A percentile compares a stretch with the other conserved stretches of the same genome.
Conservation (phyloP, 2,888 invertebrate species). For the Xestobium rufovillosum region DNA sequence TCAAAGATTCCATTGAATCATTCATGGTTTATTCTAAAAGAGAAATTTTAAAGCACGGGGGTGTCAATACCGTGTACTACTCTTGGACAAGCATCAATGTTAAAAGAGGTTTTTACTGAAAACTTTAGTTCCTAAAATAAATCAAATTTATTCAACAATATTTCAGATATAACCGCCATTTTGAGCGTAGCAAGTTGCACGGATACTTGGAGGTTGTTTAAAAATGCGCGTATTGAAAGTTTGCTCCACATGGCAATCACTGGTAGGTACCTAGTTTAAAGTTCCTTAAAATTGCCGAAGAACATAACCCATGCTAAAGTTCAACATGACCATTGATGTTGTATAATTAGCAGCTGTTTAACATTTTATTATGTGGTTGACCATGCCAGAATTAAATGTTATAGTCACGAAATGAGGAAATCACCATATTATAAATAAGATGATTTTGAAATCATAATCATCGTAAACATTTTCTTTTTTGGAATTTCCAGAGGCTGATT, state of each 20-base stretch:
- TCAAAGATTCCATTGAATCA: slow-evolving; percentile 57
- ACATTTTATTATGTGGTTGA: no score
- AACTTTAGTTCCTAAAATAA: neutral
- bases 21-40: slow-evolving; percentile 45
- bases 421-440: slow-evolving; percentile 3
- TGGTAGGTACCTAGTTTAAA: no score
- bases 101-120: slow-evolving; percentile 54
- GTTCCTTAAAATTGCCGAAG: no score
- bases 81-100: slow-evolving; percentile 61
- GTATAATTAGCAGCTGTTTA: no score
- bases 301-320: no score
- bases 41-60: slow-evolving; percentile 59
- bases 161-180: slow-evolving; percentile 61
- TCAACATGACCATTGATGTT: no score
- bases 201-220: slow-evolving; percentile 66
- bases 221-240: slow-evolving; percentile 54
- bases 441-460: slow-evolving; percentile 3
- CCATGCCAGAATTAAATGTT: no score
- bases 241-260: slow-evolving; percentile 68
- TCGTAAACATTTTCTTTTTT: no score
- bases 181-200: slow-evolving; percentile 67
- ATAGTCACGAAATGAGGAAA: no score
- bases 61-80: slow-evolving; percentile 61
- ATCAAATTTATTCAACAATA: no score
- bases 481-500: slow-evolving; percentile 61